These are phyloP conservation scores for Troilus luridus DNA, from an alignment of 2,888 invertebrate genomes.

Conservation along the genomic window DNA sequence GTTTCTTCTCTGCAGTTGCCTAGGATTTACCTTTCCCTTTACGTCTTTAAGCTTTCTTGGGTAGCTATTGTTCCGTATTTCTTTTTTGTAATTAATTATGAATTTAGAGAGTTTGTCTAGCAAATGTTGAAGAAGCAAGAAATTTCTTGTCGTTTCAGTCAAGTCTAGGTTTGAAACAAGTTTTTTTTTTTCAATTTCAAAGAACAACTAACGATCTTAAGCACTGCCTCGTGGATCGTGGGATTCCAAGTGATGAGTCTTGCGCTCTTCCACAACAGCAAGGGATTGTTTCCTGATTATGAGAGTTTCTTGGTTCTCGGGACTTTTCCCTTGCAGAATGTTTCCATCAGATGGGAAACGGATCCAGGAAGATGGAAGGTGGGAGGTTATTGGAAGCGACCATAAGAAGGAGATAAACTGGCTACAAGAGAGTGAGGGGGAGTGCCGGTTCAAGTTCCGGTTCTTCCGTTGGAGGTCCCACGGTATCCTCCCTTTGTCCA, in stretches of 20 bases:
- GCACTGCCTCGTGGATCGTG: too few relatives aligned
- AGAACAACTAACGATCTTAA: too few relatives aligned
- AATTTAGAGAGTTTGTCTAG: too few relatives aligned
- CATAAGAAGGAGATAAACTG: constrained; percentile 33
- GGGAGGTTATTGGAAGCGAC: not conserved
- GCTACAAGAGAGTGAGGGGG: constrained; percentile 30
- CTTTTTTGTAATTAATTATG: too few relatives aligned
- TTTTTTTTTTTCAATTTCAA: too few relatives aligned
- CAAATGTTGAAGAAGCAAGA: too few relatives aligned
- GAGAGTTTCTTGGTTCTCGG: not conserved
- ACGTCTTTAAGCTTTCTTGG: not conserved
- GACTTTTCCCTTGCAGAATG: not conserved
- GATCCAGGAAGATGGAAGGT: not conserved
- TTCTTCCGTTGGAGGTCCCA: constrained; percentile 47
- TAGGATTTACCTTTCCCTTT: not conserved
- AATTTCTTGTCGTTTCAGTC: too few relatives aligned
- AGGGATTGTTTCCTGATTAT: not conserved
- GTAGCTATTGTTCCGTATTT: not conserved
- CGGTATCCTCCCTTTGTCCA: constrained; percentile 32
- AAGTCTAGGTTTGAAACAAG: too few relatives aligned
- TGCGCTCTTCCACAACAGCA: not conserved
- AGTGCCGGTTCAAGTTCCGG: constrained; percentile 13
- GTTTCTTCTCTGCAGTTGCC: not conserved
- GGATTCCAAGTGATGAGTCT: not conserved
- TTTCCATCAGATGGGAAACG: not conserved